A percentile compares a stretch with the other conserved stretches of the same genome.
Evolutionary conservation across 2,113 vertebrate genomes (phyloP).

Genomic region (Urocitellus parryii): DNA sequence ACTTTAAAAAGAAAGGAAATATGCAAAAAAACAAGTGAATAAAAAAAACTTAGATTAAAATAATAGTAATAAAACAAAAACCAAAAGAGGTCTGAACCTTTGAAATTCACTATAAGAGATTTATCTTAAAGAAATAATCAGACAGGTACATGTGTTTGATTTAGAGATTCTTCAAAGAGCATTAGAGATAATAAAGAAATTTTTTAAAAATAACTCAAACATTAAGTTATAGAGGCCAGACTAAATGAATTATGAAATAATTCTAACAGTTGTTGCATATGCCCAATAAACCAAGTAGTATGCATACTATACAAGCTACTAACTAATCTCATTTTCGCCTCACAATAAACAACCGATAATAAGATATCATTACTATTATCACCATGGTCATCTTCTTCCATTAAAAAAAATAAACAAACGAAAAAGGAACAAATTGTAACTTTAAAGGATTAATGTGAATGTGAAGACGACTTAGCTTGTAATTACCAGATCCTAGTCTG

Average conservation of each 20-base stretch:
- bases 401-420: background rate
- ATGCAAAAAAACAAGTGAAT: background rate
- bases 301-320: background rate
- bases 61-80: background rate
- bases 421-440: background rate
- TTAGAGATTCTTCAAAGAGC: background rate
- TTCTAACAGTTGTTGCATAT: background rate
- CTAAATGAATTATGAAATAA: background rate
- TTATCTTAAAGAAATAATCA: background rate
- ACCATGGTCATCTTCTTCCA: background rate
- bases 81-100: background rate
- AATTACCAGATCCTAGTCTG: background rate
- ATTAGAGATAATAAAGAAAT: background rate
- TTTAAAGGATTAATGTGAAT: background rate
- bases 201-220: background rate
- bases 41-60: no score
- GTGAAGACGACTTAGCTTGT: background rate
- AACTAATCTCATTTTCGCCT: background rate
- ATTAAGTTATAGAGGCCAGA: background rate
- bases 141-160: background rate
- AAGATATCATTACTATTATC: background rate
- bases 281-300: background rate
- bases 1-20: background rate
- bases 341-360: background rate
- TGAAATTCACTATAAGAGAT: background rate